Base-by-base conservation (phyloP, 2,888 invertebrate species). In the Serrognathus titanus region DNA sequence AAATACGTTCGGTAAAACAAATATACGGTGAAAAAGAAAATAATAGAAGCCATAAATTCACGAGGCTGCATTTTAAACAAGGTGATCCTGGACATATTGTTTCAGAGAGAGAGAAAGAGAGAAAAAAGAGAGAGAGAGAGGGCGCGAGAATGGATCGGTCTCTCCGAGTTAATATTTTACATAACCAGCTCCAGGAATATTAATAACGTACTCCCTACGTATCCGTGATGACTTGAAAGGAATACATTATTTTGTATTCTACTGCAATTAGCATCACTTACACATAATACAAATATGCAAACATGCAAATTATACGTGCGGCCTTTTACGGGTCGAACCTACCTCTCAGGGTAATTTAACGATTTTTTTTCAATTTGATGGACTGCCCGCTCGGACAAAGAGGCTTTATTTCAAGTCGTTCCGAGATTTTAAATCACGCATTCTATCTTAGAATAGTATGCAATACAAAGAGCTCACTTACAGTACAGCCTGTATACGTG, bases 61-160 rank as follows among this genome's bases (percentile, higher is more conserved):
- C 55, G 57, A 53, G 55, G 60, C 59, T 62, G 64, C 63, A 66
- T 66, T 66, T 66, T 66, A 66, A 66, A 63, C 59, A 61, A 63
- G 63, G 61, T 63, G 63, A 60, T 63, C 63, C 59, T 59, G 58
- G 61, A 63, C 65, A 64, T 66, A 66, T 66, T 67, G 66, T 66
- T 66, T 65, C 63, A 66, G 59, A 62, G 64, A 56, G 61, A 62
- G 58, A 54, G 56, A 55, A 48, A 53, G 60, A 62, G 64, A 61
- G 20, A 24, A 35, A 9, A 35, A 10, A 35, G 38, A 10, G 35
- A 45, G 38, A 53, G 31, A 24, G 39, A 38, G 20, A 8, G 53
- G 24, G 24, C 6, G 24, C 24, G 24, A 31, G 24, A 31, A 31
- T 31, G 24, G 24, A 31, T 31, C 24, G 24, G 24, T 31, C 24